Base-by-base conservation (phyloP, 2,888 invertebrate genomes). In the Lathronympha strigana region DNA sequence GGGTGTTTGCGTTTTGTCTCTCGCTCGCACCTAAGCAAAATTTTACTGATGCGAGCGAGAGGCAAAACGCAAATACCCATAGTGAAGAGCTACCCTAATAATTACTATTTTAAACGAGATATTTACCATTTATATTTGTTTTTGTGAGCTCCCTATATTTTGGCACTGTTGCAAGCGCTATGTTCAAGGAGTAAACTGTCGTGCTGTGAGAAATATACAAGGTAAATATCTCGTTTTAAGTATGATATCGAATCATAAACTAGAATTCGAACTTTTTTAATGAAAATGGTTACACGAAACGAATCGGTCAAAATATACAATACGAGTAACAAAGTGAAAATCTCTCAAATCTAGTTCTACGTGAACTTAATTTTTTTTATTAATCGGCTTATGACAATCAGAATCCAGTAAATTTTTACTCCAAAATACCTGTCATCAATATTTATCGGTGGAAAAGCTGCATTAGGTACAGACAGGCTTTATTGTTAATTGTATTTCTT, bases 321-420 rank as follows among this genome's bases (percentile, higher is more conserved):
- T 5, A 9, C 23, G 8, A 31, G n/a, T 51, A 40, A 28, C 31
- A 51, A 38, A 25, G 5, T 28, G 19, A 17, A 23, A 33, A n/a
- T 9, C 31, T 23, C 53, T 11, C 15, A 33, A 23, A 62, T 40
- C 47, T 47, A 60, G 58, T 33, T 33, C 11, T n/a, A 62, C 17
- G 45, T 31, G 23, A 45, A 55, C 47, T 63, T 47, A 33, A 58
- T 64, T 60, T 64, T 58, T 64, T 60, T 64, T 58, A 51, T 60
- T 64, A 58, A 64, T 64, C 64, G 43, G 64, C 57, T 64, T 64
- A 64, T 64, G 45, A 58, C 58, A 19, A 60, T 45, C 25, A 25
- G 36, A 33, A 45, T 28, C 38, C 36, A 49, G 49, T 33, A 53
- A 31, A 62, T 23, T 47, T 31, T 17, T 36, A 55, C 61, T 47